Base-by-base conservation (phyloP, 2,113 vertebrate genomes). In the Alectura lathami region DNA sequence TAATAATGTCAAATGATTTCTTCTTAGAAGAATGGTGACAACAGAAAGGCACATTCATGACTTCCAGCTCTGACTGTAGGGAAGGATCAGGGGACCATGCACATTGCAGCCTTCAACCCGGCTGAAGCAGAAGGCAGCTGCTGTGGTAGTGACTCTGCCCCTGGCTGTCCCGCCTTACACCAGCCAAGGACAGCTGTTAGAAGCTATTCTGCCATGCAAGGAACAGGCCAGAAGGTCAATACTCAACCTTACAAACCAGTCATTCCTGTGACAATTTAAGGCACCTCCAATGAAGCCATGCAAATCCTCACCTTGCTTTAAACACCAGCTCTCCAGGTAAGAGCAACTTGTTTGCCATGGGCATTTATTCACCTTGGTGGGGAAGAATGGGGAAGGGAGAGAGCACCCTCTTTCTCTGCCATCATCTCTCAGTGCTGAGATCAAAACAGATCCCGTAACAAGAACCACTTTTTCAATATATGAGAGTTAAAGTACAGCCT, bases 11-110 rank as follows among this genome's bases (percentile, higher is more conserved):
- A 56, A 32, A 60, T 1, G 1, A 30, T 63, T 56, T 50, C 17
- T 56, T 68, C 47, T 22, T 24, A 60, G 75, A 15, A 4, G 5
- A 22, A 23, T 13, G 36, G 30, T 80, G 62, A 26, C 0, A 3
- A 53, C 1, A 56, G 17, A 66, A 36, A 54, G 42, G n/a, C 4
- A 0, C 8, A 62, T 36, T 70, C 32, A 2, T 24, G 59, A 13
- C 45, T 66, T 72, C 68, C 17, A 54, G 70, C 24, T n/a, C 34
- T 1, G 3, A 9, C 7, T 2, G 1, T 6, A 3, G 6, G n/a
- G 30, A 51, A 42, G 57, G 66, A 15, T 30, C 40, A 10, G 21
- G 15, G 42, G 29, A 56, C 43, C 2, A 0, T 14, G 8, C 36
- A 5, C 15, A 3, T 1, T 21, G 50, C 62, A 54, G n/a, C 56